Evolutionary conservation across 2,797 vertebrate genomes (phyloP).

Genomic region (Todus mexicanus): DNA sequence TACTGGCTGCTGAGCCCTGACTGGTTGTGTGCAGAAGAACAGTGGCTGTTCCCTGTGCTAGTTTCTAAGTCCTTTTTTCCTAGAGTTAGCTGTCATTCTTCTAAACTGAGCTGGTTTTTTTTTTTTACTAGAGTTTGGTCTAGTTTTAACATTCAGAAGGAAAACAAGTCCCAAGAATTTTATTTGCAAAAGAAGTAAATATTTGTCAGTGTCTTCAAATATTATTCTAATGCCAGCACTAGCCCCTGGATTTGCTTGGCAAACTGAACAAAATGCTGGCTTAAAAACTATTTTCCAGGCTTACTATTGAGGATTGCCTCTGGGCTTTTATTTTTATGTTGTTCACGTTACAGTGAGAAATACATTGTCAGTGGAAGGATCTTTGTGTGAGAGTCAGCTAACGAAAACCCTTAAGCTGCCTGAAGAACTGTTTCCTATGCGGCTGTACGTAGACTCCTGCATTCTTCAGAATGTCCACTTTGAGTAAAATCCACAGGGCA

Average conservation of each 20-base stretch:
- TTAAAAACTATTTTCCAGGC: not conserved
- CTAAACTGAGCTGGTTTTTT: not conserved
- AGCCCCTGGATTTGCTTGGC: not conserved
- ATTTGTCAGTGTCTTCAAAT: not conserved
- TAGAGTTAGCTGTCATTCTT: not conserved
- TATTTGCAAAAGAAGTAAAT: not conserved
- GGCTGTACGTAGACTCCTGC: not conserved
- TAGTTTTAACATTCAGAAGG: not conserved
- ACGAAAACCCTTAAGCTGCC: not conserved
- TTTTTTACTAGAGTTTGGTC: not conserved
- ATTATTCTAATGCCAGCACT: not conserved
- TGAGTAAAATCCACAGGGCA: not conserved
- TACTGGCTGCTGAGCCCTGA: not conserved
- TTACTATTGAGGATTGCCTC: not conserved
- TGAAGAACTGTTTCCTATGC: not conserved
- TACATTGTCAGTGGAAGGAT: not conserved
- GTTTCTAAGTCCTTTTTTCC: not conserved
- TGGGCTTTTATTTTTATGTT: not conserved
- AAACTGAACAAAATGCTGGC: not conserved
- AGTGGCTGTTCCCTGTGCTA: not conserved
- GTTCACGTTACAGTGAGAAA: not conserved
- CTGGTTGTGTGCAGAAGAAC: not conserved
- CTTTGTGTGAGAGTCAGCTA: too few species aligned
- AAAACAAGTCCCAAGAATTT: not conserved
- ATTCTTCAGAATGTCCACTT: not conserved